phyloP scores from a whole-genome alignment of 2,797 vertebrate species.

The Columba guinea region DNA sequence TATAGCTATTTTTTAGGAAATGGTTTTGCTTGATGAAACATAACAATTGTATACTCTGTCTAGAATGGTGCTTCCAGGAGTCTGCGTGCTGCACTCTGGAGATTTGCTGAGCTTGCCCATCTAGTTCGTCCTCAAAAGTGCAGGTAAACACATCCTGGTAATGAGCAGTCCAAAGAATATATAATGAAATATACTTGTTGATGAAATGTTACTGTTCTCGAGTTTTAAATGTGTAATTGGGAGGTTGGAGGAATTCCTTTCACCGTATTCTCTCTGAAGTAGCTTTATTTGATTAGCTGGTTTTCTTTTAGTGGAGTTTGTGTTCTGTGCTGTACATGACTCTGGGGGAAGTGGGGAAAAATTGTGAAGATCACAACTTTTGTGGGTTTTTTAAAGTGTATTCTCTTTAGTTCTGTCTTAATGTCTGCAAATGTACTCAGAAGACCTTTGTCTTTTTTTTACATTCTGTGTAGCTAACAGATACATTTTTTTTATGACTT shows the following conservation, averaged over 20 bases:
- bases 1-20: not conserved
- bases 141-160: conserved; percentile 80
- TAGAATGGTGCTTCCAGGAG: conserved; percentile 96
- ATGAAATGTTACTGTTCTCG: not conserved
- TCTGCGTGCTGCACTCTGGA: conserved; percentile 95
- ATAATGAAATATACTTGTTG: not conserved
- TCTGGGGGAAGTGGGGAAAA: not conserved
- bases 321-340: not conserved
- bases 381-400: not conserved
- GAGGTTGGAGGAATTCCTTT: not conserved
- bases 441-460: not conserved
- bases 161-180: not conserved
- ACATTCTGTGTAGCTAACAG: accelerated
- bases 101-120: conserved; percentile 96
- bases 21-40: not conserved
- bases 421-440: not conserved
- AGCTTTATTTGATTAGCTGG: not conserved
- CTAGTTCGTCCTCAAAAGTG: conserved; percentile 98
- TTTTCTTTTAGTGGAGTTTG: not conserved
- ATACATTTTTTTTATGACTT: not conserved
- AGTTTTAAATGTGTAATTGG: not conserved
- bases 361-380: not conserved
- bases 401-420: not conserved
- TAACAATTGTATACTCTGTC: not conserved
- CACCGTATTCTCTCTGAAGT: not conserved